Percentiles rank a stretch among this genome's conserved stretches.
These are phyloP conservation scores for Drosophila pseudoobscura DNA, from an alignment of 1,140 invertebrate species.

Conservation along the genomic window DNA sequence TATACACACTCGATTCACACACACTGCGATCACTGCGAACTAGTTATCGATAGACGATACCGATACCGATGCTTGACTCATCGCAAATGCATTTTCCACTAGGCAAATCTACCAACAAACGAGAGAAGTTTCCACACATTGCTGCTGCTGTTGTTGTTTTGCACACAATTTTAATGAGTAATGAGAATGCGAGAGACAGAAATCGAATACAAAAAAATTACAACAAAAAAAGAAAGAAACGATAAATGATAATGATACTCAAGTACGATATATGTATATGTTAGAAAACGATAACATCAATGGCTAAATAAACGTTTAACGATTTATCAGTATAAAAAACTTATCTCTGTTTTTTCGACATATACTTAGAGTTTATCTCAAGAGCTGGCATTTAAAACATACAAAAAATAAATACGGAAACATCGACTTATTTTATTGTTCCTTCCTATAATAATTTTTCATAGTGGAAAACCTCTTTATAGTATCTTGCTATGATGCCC, in stretches of 20 bases:
- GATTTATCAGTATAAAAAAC: conserved; percentile 32
- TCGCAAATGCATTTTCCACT: conserved; percentile 63
- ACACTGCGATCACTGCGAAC: conserved; percentile 10
- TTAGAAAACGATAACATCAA: conserved; percentile 54
- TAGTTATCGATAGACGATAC: conserved; percentile 46
- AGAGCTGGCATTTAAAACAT: no score
- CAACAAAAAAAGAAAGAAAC: conserved; percentile 21
- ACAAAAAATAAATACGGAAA: no score
- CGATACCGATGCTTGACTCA: conserved; percentile 31
- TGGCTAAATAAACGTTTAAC: conserved; percentile 72
- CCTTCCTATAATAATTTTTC: no score
- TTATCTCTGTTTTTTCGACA: background rate
- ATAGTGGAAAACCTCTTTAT: no score
- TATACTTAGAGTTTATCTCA: no score
- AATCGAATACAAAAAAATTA: conserved; percentile 11
- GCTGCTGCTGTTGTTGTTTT: conserved; percentile 51
- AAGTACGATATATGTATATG: conserved; percentile 61
- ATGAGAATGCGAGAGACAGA: conserved; percentile 23
- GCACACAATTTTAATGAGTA: conserved; percentile 22
- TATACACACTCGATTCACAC: conserved; percentile 50
- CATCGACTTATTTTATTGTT: no score
- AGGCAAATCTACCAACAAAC: conserved; percentile 40
- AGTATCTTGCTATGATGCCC: no score
- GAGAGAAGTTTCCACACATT: conserved; percentile 12
- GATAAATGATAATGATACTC: conserved; percentile 61